Evolutionary conservation across 2,113 vertebrate species (phyloP).

Genomic region (Telmatochromis sp.): DNA sequence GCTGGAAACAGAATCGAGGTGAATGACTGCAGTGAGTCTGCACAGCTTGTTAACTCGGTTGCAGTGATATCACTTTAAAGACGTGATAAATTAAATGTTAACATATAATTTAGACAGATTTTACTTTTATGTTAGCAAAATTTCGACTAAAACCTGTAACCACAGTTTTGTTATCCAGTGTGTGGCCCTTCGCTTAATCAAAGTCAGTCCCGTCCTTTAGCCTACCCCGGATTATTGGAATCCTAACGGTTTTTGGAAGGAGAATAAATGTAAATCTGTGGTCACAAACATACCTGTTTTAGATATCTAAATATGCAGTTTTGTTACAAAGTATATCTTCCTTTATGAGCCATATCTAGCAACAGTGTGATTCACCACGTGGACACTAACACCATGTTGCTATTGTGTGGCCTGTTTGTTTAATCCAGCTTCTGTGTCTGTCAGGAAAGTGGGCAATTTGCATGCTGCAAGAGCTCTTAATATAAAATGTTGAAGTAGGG

Average conservation of each 20-base stretch:
- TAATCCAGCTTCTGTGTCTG: conserved; percentile 45
- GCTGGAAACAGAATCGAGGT: background rate
- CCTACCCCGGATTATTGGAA: accelerated
- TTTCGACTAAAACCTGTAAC: background rate
- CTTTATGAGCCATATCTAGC: background rate
- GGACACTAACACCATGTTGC: background rate
- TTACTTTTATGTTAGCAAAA: background rate
- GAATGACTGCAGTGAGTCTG: background rate
- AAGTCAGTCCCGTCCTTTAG: background rate
- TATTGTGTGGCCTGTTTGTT: conserved; percentile 43
- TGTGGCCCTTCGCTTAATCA: background rate
- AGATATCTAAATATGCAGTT: background rate
- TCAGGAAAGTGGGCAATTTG: conserved; percentile 55
- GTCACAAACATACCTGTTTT: background rate
- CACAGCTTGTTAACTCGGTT: background rate
- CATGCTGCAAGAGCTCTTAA: conserved; percentile 42
- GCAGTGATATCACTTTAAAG: background rate
- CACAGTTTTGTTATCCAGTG: background rate
- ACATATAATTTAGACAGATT: background rate
- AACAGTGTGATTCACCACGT: background rate
- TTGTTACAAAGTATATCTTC: background rate
- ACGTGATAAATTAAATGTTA: background rate
- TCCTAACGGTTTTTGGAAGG: background rate
- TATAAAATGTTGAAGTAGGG: conserved; percentile 52
- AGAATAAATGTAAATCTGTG: background rate